Conservation (phyloP, 2,888 invertebrate species). For the Sicus ferrugineus region DNA sequence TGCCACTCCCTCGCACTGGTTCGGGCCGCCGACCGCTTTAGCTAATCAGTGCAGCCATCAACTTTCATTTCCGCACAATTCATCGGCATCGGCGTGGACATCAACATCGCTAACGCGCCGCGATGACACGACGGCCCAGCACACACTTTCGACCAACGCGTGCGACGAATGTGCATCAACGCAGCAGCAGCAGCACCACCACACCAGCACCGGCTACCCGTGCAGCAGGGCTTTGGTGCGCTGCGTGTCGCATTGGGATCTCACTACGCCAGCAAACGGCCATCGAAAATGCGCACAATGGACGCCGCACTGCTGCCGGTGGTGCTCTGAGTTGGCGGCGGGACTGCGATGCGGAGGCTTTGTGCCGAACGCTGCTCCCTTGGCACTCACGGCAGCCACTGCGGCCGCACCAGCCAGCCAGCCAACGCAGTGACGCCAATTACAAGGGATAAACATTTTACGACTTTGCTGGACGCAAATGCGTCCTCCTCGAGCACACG, state of each 20-base stretch:
- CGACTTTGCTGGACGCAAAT: conserved; percentile 30
- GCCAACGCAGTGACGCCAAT: conserved; percentile 27
- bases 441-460: conserved; percentile 32
- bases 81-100: conserved; percentile 10
- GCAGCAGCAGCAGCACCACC: background rate
- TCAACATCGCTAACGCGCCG: conserved; percentile 13
- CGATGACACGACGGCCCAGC: background rate
- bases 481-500: conserved; percentile 12
- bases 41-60: conserved; percentile 9
- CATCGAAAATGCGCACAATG: background rate
- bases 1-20: too few species aligned
- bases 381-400: background rate
- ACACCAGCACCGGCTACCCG: background rate
- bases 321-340: background rate
- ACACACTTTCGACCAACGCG: conserved; percentile 2
- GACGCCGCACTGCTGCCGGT: background rate
- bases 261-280: background rate
- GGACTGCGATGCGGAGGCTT: background rate
- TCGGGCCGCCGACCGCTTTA: background rate
- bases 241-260: background rate
- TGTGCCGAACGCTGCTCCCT: background rate
- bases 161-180: conserved; percentile 7
- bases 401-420: background rate
- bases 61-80: conserved; percentile 21
- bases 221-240: background rate